Evolutionary conservation across 2,113 vertebrate species (phyloP).

Genomic region (Solea solea): DNA sequence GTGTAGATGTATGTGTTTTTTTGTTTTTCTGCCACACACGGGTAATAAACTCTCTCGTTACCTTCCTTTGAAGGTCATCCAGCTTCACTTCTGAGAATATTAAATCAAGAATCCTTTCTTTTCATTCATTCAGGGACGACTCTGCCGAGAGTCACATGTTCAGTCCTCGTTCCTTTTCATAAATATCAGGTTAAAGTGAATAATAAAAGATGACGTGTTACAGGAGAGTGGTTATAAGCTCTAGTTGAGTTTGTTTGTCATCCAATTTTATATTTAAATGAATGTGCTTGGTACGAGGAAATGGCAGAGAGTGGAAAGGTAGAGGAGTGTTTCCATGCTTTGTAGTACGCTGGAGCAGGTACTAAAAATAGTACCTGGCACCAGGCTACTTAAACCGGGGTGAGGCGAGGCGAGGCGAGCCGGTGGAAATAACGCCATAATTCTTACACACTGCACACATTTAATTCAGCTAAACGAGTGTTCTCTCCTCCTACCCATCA

Average conservation of each 20-base stretch:
- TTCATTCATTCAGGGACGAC: background rate
- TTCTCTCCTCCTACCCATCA: slow-evolving; percentile 45
- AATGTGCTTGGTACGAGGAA: no score
- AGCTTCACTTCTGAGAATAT: background rate
- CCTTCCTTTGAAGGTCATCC: background rate
- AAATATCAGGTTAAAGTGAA: background rate
- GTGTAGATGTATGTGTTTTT: no score
- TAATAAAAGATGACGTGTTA: background rate
- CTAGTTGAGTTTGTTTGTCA: background rate
- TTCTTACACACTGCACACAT: no score
- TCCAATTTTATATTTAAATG: no score
- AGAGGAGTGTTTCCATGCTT: no score
- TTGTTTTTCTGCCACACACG: no score
- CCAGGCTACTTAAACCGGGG: no score
- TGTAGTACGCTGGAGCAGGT: no score
- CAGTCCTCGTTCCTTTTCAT: background rate
- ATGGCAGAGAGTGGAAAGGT: background rate
- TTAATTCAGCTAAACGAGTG: background rate
- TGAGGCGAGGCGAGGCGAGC: no score
- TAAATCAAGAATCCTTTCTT: background rate
- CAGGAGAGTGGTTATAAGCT: background rate
- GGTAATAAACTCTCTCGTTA: no score
- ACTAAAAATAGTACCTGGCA: no score
- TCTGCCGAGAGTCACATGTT: background rate
- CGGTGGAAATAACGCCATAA: no score